Evolutionary conservation across 2,113 vertebrate species (phyloP), one percentile per base, ranked within the genome.

Genomic region (Sorex fumeus): DNA sequence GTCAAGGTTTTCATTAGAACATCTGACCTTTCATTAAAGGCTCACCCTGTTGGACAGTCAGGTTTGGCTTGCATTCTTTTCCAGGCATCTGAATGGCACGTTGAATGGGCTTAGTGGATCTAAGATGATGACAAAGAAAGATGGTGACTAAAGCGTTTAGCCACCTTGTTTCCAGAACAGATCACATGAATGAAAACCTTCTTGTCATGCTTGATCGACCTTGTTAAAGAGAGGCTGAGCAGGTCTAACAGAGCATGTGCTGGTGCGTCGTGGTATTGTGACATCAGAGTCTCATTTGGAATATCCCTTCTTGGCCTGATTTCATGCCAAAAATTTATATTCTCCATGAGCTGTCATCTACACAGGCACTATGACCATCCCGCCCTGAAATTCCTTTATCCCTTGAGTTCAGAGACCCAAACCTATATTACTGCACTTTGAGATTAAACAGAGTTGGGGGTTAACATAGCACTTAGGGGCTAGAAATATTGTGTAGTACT

Each of bases 141-240:
- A 30, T 90, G 36, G 60, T 96, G 96, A 96, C 86, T 97, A 95
- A 96, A 13, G 8, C 0, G 0, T n/a, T 97, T 92, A 96, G 87
- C 97, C 92, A 91, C 47, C 90, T 87, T 78, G 70, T 93, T 94
- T 91, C 67, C 78, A 76, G 78, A 70, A 76, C 87, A 80, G 7
- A 62, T 84, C 30, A 18, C 8, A n/a, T 19, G 45, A 92, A 32
- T 70, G 90, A 78, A 78, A 87, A 40, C 43, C 34, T 88, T 23
- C 91, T 91, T 45, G 87, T 74, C 90, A 64, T 8, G 64, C 87
- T 92, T 69, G 36, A 74, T 45, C 36, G 23, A 6, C 32, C 69
- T 84, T 45, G 70, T 81, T 80, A 88, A 90, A 84, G 79, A 36
- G 53, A 85, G 27, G 40, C 57, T 19, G 25, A 53, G 53, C 84